phyloP scores from a whole-genome alignment of 2,888 invertebrate genomes.

The Amaurobius ferox region DNA sequence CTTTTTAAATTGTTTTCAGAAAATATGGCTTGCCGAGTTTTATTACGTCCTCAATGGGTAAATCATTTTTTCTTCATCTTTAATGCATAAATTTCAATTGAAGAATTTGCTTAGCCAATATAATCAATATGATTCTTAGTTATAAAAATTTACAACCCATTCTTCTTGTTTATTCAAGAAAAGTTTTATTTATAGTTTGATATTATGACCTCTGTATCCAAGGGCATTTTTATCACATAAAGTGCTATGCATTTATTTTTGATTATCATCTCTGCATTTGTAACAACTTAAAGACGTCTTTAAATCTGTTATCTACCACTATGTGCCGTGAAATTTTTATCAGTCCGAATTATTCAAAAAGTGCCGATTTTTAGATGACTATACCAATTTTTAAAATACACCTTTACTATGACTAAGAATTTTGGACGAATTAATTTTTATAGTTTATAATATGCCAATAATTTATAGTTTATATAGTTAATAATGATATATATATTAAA shows the following conservation, averaged over 20 bases:
- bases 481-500: too few species aligned
- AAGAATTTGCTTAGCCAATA: neutral
- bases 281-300: neutral
- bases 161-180: neutral
- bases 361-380: too few species aligned
- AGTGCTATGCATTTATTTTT: neutral
- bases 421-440: too few species aligned
- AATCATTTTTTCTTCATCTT: neutral
- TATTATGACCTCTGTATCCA: constrained; percentile 5
- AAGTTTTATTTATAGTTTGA: neutral
- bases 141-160: neutral
- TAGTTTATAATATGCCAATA: too few species aligned
- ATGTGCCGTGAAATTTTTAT: neutral
- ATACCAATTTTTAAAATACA: too few species aligned
- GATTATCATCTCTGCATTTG: neutral
- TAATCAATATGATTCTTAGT: neutral
- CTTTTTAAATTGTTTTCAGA: constrained; percentile 18
- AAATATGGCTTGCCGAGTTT: constrained; percentile 38
- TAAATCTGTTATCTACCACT: neutral
- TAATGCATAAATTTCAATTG: neutral
- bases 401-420: too few species aligned
- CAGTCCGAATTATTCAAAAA: neutral
- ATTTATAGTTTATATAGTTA: too few species aligned
- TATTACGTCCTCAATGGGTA: constrained; percentile 50
- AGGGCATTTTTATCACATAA: neutral